A percentile compares a stretch with the other conserved stretches of the same genome.
These are phyloP conservation scores for Anneissia japonica DNA, from an alignment of 35 echinoderm and acorn worm genomes.

Conservation along the genomic window DNA sequence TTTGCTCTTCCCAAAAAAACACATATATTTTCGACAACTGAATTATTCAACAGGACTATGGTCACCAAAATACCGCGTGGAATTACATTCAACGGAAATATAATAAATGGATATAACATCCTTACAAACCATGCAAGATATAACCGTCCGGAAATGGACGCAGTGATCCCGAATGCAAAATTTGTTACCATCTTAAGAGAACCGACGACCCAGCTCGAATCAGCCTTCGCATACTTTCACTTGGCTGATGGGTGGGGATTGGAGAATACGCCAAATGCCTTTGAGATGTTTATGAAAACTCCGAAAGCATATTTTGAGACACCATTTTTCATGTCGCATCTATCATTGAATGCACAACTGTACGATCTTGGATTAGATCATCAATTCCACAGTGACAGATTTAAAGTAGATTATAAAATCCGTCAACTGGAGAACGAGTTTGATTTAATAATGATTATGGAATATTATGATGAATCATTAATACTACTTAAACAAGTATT, in stretches of 20 bases:
- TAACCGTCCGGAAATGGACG: not conserved
- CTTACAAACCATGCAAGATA: not conserved
- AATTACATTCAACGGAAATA: not conserved
- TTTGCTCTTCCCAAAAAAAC: not conserved
- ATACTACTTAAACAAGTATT: not conserved
- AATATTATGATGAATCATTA: conserved; percentile 6
- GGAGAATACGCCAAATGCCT: not conserved
- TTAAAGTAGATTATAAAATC: not conserved
- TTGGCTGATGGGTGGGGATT: not conserved
- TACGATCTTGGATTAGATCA: conserved; percentile 3
- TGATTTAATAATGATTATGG: not conserved
- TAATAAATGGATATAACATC: not conserved
- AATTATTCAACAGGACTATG: not conserved
- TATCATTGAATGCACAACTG: not conserved
- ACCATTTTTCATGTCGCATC: not conserved
- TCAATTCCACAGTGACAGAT: not conserved
- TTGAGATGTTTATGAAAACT: not conserved
- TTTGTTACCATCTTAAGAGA: not conserved
- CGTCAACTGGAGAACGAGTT: conserved; percentile 6
- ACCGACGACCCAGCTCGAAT: not conserved
- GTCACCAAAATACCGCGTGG: not conserved
- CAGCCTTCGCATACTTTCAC: not conserved
- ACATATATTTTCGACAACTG: not conserved
- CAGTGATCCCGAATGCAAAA: not conserved
- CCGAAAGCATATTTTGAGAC: not conserved